Percentiles rank a stretch among this genome's conserved stretches.
Conservation (phyloP, 2,888 invertebrate species). For the Mesorhabditis belari region DNA sequence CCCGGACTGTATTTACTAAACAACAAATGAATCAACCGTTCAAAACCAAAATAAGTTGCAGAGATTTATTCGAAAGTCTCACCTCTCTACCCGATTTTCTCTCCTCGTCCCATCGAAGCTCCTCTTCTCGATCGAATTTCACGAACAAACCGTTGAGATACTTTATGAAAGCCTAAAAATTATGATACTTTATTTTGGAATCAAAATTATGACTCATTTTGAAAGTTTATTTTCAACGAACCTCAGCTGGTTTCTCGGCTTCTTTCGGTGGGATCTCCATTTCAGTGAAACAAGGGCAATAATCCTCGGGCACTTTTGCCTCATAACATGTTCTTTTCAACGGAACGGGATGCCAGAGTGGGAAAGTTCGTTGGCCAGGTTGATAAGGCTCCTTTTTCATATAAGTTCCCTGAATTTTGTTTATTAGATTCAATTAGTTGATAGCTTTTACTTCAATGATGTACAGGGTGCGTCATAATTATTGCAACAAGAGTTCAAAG, state of each 20-base stretch:
- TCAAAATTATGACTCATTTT: too few relatives aligned
- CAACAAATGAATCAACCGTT: too few relatives aligned
- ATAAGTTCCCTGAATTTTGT: not conserved
- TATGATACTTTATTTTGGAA: not conserved
- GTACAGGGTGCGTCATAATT: too few relatives aligned
- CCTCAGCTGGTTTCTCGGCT: constrained; percentile 17
- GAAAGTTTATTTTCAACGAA: not conserved
- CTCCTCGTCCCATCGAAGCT: not conserved
- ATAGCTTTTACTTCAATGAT: constrained; percentile 3
- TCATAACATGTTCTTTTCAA: constrained; percentile 23
- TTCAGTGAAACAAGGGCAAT: constrained; percentile 39
- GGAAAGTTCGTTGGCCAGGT: constrained; percentile 8
- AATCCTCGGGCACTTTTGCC: constrained; percentile 39
- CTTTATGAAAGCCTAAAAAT: not conserved
- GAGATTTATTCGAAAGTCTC: not conserved
- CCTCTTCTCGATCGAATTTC: not conserved
- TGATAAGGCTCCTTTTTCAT: not conserved
- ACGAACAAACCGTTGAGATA: not conserved
- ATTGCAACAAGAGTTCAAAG: too few relatives aligned
- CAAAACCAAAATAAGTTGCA: not conserved
- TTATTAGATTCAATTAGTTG: not conserved
- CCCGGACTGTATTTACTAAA: not conserved
- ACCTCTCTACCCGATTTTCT: not conserved
- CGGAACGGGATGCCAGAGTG: constrained; percentile 23
- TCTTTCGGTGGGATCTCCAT: constrained; percentile 22